Percentiles rank a stretch among this genome's conserved stretches.
These are phyloP conservation scores for Mareca penelope DNA, from an alignment of 2,797 vertebrate species.

Conservation along the genomic window DNA sequence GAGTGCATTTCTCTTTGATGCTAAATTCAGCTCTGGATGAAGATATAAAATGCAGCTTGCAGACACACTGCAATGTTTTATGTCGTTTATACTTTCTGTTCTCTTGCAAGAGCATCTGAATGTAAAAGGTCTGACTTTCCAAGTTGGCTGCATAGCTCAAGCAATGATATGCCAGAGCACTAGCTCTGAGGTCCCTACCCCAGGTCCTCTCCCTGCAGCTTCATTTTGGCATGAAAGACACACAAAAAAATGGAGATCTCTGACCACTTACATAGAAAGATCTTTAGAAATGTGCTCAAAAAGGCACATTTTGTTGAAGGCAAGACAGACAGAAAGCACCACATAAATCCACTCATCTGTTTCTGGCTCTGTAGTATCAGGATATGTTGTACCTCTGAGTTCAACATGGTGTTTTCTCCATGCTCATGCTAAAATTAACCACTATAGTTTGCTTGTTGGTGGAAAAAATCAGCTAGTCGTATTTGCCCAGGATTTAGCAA, in stretches of 20 bases:
- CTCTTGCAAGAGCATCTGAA: not conserved
- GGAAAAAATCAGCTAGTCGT: not conserved
- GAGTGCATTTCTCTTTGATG: not conserved
- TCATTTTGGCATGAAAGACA: not conserved
- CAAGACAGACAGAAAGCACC: not conserved
- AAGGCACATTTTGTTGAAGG: not conserved
- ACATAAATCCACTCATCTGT: not conserved
- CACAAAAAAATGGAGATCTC: not conserved
- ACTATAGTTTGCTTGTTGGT: no score
- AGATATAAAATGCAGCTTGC: not conserved
- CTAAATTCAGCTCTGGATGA: not conserved
- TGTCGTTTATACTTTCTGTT: not conserved
- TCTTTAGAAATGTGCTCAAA: not conserved
- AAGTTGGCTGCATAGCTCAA: rapidly evolving
- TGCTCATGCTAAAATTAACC: not conserved
- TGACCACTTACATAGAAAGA: not conserved
- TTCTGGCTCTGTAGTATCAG: not conserved
- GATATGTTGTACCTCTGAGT: not conserved
- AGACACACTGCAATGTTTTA: not conserved
- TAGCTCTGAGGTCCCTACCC: not conserved
- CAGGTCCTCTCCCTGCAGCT: rapidly evolving
- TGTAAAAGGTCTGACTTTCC: not conserved
- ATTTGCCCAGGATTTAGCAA: not conserved
- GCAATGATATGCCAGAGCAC: not conserved
- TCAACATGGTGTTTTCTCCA: not conserved